Evolutionary conservation across 2,797 vertebrate genomes (phyloP).

Genomic region (Gymnoscopelus microlampas): DNA sequence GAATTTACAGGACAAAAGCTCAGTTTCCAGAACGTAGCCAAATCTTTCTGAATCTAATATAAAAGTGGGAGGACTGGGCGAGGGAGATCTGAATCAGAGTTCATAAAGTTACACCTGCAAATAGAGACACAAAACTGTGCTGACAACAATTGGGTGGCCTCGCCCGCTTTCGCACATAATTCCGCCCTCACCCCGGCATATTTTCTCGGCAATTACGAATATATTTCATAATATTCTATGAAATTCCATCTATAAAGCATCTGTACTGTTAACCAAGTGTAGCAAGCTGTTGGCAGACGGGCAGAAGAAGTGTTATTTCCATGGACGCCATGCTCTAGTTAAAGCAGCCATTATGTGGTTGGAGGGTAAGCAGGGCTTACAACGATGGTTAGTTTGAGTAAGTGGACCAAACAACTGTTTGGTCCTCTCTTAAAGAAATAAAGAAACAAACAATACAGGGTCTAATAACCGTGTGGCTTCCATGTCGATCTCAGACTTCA

Average conservation of each 20-base stretch:
- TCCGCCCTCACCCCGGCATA: background rate
- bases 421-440: no score
- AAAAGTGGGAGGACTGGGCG: background rate
- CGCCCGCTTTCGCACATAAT: slow-evolving; percentile 2
- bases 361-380: background rate
- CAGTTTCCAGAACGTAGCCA: slow-evolving; percentile 3
- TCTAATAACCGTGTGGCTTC: no score
- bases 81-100: slow-evolving; percentile 30
- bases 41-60: slow-evolving; percentile 24
- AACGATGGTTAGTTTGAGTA: slow-evolving; percentile 2
- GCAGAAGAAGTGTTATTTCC: background rate
- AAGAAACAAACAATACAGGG: no score
- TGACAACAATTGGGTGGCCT: slow-evolving; percentile 14
- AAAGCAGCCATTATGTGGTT: slow-evolving; percentile 16
- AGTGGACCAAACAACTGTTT: no score
- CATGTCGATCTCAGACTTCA: no score
- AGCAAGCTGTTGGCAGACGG: slow-evolving; percentile 12
- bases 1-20: slow-evolving; percentile 37
- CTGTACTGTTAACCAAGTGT: slow-evolving; percentile 12
- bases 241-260: slow-evolving; percentile 18
- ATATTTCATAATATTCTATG: slow-evolving; percentile 11
- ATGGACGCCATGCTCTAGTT: slow-evolving; percentile 10
- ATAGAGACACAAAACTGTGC: background rate
- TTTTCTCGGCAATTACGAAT: slow-evolving; percentile 19
- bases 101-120: slow-evolving; percentile 38